Conservation (phyloP, 1,140 invertebrate genomes). For the Drosophila mayri region DNA sequence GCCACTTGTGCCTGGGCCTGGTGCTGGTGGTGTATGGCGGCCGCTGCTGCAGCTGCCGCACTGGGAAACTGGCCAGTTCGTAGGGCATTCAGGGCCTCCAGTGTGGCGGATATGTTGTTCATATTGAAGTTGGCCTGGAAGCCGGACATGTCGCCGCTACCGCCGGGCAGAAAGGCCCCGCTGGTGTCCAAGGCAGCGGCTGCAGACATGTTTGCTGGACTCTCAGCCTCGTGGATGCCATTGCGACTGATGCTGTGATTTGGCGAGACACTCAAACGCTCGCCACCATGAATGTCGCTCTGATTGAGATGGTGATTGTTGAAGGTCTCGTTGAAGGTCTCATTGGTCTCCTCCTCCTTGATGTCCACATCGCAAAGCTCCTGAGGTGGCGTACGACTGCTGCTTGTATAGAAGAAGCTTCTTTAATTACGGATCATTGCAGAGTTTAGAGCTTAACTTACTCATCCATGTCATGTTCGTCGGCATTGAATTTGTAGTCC, state of each 20-base stretch:
- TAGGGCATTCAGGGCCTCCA: conserved; percentile 81
- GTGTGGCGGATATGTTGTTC: conserved; percentile 83
- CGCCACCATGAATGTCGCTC: conserved; percentile 57
- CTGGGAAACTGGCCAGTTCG: conserved; percentile 75
- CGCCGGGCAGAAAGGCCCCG: conserved; percentile 57
- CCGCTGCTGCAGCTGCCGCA: conserved; percentile 76
- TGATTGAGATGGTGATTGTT: conserved; percentile 62
- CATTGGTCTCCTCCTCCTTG: conserved; percentile 81
- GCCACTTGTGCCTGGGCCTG: conserved; percentile 68
- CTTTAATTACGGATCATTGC: neutral
- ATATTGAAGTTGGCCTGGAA: conserved; percentile 79
- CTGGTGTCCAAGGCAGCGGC: conserved; percentile 48
- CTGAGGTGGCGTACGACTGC: conserved; percentile 81
- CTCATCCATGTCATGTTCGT: conserved; percentile 84
- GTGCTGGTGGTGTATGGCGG: conserved; percentile 76
- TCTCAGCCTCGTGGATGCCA: conserved; percentile 71
- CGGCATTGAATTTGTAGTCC: conserved; percentile 75
- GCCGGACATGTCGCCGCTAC: conserved; percentile 63
- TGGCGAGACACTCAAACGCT: conserved; percentile 76
- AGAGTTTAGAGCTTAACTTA: conserved; percentile 40
- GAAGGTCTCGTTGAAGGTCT: conserved; percentile 78
- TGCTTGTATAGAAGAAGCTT: conserved; percentile 16
- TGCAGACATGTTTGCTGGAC: conserved; percentile 52
- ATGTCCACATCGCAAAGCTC: conserved; percentile 84
- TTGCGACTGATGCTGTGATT: conserved; percentile 73